Evolutionary conservation across 2,888 invertebrate species (phyloP).

Genomic region (Stenichneumon culpator): DNA sequence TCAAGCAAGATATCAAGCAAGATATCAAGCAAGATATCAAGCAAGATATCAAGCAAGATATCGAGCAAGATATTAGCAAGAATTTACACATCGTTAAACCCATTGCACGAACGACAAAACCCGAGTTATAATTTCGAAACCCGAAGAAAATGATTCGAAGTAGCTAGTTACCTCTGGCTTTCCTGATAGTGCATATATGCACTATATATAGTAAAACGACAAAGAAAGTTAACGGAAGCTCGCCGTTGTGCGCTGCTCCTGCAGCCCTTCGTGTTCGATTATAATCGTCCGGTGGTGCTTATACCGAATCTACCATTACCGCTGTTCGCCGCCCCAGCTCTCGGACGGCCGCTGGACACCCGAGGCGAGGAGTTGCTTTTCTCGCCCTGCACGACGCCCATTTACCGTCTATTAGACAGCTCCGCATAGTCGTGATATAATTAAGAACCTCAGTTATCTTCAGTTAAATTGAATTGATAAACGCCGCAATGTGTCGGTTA

Average conservation of each 20-base stretch:
- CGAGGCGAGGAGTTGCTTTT: conserved; percentile 19
- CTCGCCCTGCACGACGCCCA: conserved; percentile 35
- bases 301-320: conserved; percentile 45
- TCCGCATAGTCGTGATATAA: conserved; percentile 42
- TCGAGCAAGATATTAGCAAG: not conserved
- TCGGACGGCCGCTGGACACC: not conserved
- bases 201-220: not conserved
- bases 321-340: conserved; percentile 14
- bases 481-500: conserved; percentile 50
- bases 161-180: not conserved
- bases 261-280: conserved; percentile 61
- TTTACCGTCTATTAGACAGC: conserved; percentile 31
- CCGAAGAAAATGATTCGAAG: not conserved
- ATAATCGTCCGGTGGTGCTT: conserved; percentile 54
- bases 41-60: no score
- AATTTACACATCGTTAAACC: conserved; percentile 3
- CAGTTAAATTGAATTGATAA: conserved; percentile 60
- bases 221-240: conserved; percentile 28
- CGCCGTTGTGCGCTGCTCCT: conserved; percentile 13
- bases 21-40: no score
- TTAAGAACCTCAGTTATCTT: conserved; percentile 57
- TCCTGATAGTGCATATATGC: not conserved
- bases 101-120: not conserved
- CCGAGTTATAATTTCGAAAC: not conserved
- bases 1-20: no score